A percentile compares a stretch with the other conserved stretches of the same genome.
Evolutionary conservation across 2,797 vertebrate genomes (phyloP).

Genomic region (Uromys caudimaculatus): DNA sequence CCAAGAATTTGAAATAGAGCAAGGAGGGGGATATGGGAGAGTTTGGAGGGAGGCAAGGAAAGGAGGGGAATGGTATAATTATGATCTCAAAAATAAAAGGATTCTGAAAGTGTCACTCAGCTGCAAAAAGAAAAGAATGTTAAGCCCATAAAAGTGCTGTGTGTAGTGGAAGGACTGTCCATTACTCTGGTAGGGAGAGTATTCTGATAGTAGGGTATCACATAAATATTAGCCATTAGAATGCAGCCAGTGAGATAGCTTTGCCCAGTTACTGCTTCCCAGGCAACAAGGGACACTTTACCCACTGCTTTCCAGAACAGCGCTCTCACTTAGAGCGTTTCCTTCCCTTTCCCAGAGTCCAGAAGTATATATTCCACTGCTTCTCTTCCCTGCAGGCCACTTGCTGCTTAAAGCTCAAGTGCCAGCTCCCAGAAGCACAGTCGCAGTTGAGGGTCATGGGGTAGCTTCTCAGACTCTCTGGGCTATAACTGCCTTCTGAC

Average conservation of each 20-base stretch:
- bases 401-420: background rate
- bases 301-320: background rate
- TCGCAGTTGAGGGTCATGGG: background rate
- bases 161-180: constrained; percentile 23
- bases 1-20: background rate
- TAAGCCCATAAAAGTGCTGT: background rate
- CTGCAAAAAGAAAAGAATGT: constrained; percentile 17
- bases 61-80: background rate
- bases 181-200: background rate
- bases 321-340: background rate
- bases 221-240: constrained; percentile 5
- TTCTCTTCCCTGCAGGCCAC: background rate
- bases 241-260: background rate
- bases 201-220: background rate
- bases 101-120: background rate
- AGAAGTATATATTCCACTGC: background rate
- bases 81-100: background rate
- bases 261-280: background rate
- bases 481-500: background rate
- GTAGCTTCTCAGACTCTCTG: background rate
- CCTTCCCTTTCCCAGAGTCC: background rate
- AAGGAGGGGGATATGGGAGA: background rate
- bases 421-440: background rate
- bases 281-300: background rate
- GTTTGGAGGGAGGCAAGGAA: background rate